phyloP scores from a whole-genome alignment of 2,888 invertebrate species.

The Mesopsocus fuscifrons region DNA sequence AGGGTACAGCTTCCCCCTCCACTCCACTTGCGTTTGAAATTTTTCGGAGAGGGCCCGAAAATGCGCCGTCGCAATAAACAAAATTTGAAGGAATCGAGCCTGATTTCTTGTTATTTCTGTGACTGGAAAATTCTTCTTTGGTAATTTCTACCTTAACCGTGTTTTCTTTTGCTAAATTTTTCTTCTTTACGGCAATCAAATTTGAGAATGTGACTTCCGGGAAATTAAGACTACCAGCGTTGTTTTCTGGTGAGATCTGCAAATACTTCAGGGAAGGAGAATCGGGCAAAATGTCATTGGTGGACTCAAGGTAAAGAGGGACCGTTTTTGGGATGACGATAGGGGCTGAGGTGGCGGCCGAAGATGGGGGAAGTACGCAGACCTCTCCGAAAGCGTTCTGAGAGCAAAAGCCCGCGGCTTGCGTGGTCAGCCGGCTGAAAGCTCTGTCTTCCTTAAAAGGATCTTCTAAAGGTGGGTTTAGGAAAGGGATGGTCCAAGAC shows the following conservation, averaged over 20 bases:
- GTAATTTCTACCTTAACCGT: background rate
- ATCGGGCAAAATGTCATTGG: constrained; percentile 3
- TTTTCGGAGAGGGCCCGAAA: background rate
- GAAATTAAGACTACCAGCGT: background rate
- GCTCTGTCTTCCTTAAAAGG: no score
- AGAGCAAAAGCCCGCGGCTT: no score
- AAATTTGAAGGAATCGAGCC: background rate
- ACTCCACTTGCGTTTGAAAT: background rate
- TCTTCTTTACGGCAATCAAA: constrained; percentile 1
- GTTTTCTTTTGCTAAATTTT: background rate
- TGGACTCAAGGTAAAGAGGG: constrained; percentile 2
- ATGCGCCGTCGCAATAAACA: background rate
- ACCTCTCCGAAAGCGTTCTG: no score
- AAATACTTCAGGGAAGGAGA: constrained; percentile 7
- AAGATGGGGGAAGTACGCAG: background rate
- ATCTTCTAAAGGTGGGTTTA: no score
- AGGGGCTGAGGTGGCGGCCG: background rate
- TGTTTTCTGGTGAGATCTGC: constrained; percentile 2
- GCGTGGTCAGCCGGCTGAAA: no score
- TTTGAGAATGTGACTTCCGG: constrained; percentile 8
- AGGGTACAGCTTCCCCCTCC: background rate
- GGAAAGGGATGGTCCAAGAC: no score
- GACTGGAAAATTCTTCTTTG: background rate
- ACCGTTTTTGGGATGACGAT: background rate
- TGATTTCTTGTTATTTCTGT: background rate